A percentile compares a stretch with the other conserved stretches of the same genome.
These are phyloP conservation scores for Plebejus anna DNA, from an alignment of 2,888 invertebrate genomes.

Conservation along the genomic window DNA sequence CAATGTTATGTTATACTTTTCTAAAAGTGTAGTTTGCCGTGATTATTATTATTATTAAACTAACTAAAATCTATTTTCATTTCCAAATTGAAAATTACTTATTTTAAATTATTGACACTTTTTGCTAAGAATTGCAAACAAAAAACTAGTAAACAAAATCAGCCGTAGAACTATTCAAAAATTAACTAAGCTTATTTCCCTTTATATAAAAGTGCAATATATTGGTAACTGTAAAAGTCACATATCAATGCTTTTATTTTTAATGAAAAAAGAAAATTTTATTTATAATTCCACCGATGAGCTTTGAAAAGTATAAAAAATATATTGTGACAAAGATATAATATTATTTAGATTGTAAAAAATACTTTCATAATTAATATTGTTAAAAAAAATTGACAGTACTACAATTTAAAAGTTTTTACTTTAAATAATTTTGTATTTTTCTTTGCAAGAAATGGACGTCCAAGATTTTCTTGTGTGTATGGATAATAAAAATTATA, in stretches of 20 bases:
- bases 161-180: background rate
- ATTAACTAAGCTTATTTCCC: background rate
- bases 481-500: background rate
- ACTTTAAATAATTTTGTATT: background rate
- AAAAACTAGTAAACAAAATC: background rate
- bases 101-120: background rate
- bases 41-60: background rate
- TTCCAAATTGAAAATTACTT: background rate
- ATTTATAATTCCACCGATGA: conserved; percentile 7
- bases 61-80: background rate
- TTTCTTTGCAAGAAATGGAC: background rate
- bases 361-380: background rate
- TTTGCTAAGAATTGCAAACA: background rate
- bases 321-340: conserved; percentile 13
- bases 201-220: conserved; percentile 11
- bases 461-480: background rate
- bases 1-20: background rate
- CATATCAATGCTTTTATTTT: conserved; percentile 32
- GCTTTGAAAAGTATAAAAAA: conserved; percentile 19
- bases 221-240: conserved; percentile 1
- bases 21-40: background rate
- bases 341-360: background rate
- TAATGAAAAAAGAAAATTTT: conserved; percentile 37
- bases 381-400: background rate
- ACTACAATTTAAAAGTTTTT: background rate